These are phyloP conservation scores for Stichodactyla helianthus DNA, from an alignment of 64 coral and sea anemone genomes.

Conservation along the genomic window DNA sequence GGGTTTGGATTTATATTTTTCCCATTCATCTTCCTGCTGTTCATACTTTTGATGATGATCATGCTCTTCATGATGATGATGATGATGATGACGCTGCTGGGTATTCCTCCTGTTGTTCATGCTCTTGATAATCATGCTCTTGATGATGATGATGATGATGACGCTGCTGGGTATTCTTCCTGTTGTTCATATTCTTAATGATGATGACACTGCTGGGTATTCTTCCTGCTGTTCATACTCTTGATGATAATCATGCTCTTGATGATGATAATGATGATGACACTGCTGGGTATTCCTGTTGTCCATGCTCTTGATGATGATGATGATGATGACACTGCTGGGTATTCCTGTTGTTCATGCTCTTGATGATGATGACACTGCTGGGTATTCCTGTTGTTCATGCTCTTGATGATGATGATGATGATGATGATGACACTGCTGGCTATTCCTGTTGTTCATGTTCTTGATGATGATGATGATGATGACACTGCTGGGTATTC, in stretches of 20 bases:
- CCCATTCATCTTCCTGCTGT: no score
- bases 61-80: not conserved
- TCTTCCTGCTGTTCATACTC: no score
- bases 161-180: not conserved
- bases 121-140: no score
- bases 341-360: not conserved
- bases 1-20: no score
- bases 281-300: not conserved
- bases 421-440: no score
- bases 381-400: no score
- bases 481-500: not conserved
- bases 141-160: not conserved
- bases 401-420: no score
- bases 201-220: not conserved
- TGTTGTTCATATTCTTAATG: not conserved
- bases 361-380: not conserved
- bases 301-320: not conserved
- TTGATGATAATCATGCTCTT: no score
- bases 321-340: not conserved
- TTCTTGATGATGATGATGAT: no score
- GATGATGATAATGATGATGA: not conserved
- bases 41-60: no score
- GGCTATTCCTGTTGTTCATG: no score
- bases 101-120: not conserved
- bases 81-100: not conserved